Conservation (phyloP, 2,113 vertebrate species). For the Rhinolophus ferrumequinum region DNA sequence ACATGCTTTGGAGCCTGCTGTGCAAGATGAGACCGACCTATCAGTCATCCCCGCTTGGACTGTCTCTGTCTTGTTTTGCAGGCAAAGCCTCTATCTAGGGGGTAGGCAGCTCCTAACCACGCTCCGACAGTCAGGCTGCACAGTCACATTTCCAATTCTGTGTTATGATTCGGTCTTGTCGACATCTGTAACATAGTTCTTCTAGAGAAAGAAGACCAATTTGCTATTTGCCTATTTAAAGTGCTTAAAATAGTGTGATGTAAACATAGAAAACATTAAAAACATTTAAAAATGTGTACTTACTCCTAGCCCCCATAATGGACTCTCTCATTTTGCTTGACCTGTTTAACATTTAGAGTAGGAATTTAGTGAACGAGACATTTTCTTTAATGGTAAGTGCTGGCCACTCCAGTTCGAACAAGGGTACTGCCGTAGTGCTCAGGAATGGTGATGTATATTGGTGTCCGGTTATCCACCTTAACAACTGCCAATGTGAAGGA, state of each 20-base stretch:
- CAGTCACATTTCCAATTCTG: neutral
- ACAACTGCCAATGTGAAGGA: neutral
- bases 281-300: neutral
- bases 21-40: neutral
- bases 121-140: neutral
- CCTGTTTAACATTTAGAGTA: neutral
- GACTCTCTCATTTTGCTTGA: neutral
- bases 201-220: neutral
- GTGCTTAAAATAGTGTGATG: neutral
- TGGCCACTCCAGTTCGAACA: neutral
- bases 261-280: neutral
- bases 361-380: neutral
- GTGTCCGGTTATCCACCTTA: neutral
- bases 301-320: neutral
- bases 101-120: too few species aligned
- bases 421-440: neutral
- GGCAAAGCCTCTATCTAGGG: accelerated
- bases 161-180: neutral
- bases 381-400: neutral
- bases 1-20: neutral
- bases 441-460: neutral
- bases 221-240: neutral
- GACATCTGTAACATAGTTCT: neutral
- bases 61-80: too few species aligned
- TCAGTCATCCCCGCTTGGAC: neutral